Evolutionary conservation across 2,113 vertebrate species (phyloP).

Genomic region (Atlantisia rogersi): DNA sequence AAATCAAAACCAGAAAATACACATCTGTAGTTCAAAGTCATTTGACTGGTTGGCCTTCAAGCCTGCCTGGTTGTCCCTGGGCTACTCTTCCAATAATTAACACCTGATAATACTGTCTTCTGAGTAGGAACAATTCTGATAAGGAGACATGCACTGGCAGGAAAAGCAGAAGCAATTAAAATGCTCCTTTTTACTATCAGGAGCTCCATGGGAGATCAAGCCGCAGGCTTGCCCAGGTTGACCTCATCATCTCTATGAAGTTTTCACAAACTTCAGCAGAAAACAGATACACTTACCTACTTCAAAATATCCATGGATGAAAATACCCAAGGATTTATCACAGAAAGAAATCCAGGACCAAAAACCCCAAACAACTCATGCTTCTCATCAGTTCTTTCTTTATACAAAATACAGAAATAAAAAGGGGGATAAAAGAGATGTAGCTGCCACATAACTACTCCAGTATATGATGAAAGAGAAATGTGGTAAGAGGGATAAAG

Average conservation of each 20-base stretch:
- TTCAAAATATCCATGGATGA: neutral
- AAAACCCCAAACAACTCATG: neutral
- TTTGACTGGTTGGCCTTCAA: neutral
- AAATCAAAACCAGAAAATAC: neutral
- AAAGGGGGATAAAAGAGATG: neutral
- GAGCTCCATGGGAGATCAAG: neutral
- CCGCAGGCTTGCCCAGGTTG: neutral
- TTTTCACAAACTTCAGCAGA: neutral
- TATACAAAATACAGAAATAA: neutral
- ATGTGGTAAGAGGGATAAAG: neutral
- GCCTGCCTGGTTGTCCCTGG: neutral
- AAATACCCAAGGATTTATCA: neutral
- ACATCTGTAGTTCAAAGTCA: neutral
- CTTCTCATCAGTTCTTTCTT: neutral
- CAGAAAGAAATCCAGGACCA: neutral
- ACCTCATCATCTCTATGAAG: neutral
- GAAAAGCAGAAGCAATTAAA: constrained; percentile 46
- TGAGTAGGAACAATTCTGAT: neutral
- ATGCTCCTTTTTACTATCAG: constrained; percentile 27
- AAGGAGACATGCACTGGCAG: neutral
- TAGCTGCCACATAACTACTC: neutral
- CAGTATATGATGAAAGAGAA: neutral
- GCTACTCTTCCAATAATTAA: constrained; percentile 9
- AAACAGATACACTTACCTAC: neutral
- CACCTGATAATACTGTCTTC: neutral